Evolutionary conservation across 92 coral and sea anemone genomes (phyloP).

Genomic region (Muricea muricata): DNA sequence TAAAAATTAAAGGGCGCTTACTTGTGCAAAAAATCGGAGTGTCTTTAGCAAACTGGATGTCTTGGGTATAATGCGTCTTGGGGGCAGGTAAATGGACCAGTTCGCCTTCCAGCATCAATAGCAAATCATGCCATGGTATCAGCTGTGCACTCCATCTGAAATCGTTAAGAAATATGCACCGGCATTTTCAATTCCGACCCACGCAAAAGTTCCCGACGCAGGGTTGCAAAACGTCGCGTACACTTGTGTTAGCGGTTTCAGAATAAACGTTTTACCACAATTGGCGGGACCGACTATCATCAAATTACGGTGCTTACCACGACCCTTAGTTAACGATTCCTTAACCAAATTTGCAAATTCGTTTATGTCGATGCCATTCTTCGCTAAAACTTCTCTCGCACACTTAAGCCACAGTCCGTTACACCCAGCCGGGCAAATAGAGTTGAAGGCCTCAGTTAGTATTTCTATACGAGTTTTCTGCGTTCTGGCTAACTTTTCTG

Average conservation of each 20-base stretch:
- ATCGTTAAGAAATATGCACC: conserved; percentile 62
- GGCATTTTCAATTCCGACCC: conserved; percentile 49
- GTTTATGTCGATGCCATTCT: too few relatives aligned
- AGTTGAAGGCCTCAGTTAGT: too few relatives aligned
- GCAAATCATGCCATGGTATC: conserved; percentile 61
- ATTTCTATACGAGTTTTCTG: conserved; percentile 49
- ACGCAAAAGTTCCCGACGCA: too few relatives aligned
- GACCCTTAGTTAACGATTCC: too few relatives aligned
- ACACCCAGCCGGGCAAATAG: too few relatives aligned
- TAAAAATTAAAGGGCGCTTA: conserved; percentile 34
- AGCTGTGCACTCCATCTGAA: conserved; percentile 45
- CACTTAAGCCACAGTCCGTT: too few relatives aligned
- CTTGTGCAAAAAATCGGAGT: conserved; percentile 47
- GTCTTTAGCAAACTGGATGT: conserved; percentile 16
- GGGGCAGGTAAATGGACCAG: conserved; percentile 64
- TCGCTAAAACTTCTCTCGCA: too few relatives aligned
- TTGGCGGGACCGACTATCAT: too few relatives aligned
- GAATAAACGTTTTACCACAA: too few relatives aligned
- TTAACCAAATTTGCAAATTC: too few relatives aligned
- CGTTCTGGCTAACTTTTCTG: conserved; percentile 21
- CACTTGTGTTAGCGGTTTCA: conserved; percentile 49
- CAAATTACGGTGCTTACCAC: too few relatives aligned
- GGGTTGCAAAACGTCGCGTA: conserved; percentile 54
- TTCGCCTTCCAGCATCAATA: conserved; percentile 63
- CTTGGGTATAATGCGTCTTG: conserved; percentile 62